These are phyloP conservation scores for Nannoperca obscura DNA, from an alignment of 2,797 vertebrate species.

Conservation along the genomic window DNA sequence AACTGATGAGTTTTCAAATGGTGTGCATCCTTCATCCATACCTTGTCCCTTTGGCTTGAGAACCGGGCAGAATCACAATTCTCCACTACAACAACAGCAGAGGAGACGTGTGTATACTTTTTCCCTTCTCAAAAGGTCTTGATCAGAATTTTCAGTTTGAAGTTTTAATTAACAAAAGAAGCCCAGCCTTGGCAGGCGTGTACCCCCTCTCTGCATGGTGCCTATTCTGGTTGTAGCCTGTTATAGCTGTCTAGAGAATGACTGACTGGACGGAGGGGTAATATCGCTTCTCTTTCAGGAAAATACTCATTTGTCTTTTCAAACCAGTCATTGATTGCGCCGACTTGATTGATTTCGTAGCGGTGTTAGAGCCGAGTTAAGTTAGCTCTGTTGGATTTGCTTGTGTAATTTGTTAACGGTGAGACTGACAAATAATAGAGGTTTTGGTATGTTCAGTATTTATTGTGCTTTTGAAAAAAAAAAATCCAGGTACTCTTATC, in stretches of 20 bases:
- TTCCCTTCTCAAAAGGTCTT: constrained; percentile 1
- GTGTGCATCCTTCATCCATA: background rate
- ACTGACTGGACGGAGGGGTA: constrained; percentile 48
- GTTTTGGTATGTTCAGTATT: constrained; percentile 71
- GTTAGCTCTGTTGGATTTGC: constrained; percentile 65
- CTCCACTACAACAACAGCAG: background rate
- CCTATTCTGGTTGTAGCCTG: constrained; percentile 69
- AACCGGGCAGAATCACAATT: background rate
- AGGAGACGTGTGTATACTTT: background rate
- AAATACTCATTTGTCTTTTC: constrained; percentile 69
- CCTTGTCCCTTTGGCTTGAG: background rate
- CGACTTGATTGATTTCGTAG: constrained; percentile 49
- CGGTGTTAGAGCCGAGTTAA: constrained; percentile 40
- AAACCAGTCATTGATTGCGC: constrained; percentile 56
- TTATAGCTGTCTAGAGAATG: constrained; percentile 65
- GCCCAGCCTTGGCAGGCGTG: constrained; percentile 9
- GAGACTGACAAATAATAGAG: constrained; percentile 57
- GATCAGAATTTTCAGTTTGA: constrained; percentile 17
- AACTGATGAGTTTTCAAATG: background rate
- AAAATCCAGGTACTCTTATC: constrained; percentile 88
- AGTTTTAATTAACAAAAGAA: constrained; percentile 27
- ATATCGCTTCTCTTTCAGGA: constrained; percentile 76
- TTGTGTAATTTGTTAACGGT: constrained; percentile 60
- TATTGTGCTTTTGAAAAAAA: constrained; percentile 71
- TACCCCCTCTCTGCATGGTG: constrained; percentile 76